phyloP scores from a whole-genome alignment of 2,888 invertebrate genomes.

The Hirtodrosophila confusa region DNA sequence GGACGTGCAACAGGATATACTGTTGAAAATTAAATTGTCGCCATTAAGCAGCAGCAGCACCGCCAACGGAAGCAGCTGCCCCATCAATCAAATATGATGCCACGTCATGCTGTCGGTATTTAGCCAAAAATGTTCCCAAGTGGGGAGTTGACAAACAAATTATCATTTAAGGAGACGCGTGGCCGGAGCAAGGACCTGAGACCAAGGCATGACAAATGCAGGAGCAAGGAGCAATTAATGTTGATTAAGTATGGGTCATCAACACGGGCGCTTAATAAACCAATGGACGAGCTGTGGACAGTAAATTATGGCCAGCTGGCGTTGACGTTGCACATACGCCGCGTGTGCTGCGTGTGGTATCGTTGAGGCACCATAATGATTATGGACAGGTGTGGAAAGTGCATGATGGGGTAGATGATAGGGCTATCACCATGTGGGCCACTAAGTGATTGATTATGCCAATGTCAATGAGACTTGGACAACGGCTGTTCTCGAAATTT shows the following conservation, averaged over 20 bases:
- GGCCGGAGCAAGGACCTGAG: background rate
- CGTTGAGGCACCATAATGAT: conserved; percentile 6
- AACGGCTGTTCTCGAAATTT: too few species aligned
- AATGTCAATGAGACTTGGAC: background rate
- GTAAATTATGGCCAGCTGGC: conserved; percentile 28
- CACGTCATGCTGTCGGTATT: conserved; percentile 42
- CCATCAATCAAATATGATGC: conserved; percentile 70
- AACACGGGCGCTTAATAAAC: conserved; percentile 38
- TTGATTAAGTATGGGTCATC: conserved; percentile 74
- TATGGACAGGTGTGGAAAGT: conserved; percentile 18
- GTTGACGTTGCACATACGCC: conserved; percentile 41
- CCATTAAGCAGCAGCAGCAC: conserved; percentile 2
- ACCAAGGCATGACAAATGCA: conserved; percentile 1
- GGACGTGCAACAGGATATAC: conserved; percentile 67
- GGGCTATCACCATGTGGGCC: background rate
- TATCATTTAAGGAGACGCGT: conserved; percentile 41
- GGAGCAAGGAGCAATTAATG: conserved; percentile 53
- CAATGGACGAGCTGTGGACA: conserved; percentile 7
- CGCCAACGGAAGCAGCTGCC: conserved; percentile 23
- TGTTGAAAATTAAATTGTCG: conserved; percentile 50
- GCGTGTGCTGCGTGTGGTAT: conserved; percentile 15
- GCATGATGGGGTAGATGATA: conserved; percentile 39
- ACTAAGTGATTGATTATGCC: conserved; percentile 21
- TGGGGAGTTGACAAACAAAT: conserved; percentile 70
- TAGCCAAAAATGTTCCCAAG: conserved; percentile 41